These are phyloP conservation scores for Brachionus calyciflorus DNA, from an alignment of 1,140 invertebrate genomes.

Conservation along the genomic window DNA sequence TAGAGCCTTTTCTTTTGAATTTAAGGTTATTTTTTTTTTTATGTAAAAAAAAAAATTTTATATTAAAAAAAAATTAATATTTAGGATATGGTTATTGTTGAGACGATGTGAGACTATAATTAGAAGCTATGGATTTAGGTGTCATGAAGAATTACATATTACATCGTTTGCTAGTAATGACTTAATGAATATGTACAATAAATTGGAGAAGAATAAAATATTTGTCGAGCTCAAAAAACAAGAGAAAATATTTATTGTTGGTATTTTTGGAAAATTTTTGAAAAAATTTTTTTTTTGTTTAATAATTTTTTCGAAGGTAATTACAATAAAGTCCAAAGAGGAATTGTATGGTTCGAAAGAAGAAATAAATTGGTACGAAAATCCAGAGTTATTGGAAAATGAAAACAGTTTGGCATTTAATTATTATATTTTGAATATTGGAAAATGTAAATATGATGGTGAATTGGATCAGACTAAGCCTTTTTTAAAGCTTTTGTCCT, in stretches of 20 bases:
- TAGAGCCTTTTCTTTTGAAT: conserved; percentile 2
- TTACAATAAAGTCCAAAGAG: conserved; percentile 5
- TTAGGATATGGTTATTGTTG: conserved; percentile 25
- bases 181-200: conserved; percentile 3
- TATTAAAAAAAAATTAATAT: not conserved
- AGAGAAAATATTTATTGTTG: conserved; percentile 37
- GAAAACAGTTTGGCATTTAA: conserved; percentile 4
- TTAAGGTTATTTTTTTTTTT: not conserved
- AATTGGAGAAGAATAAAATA: conserved; percentile 17
- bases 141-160: conserved; percentile 16
- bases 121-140: conserved; percentile 14
- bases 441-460: conserved; percentile 31
- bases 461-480: conserved; percentile 36
- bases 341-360: not conserved
- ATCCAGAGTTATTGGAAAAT: not conserved
- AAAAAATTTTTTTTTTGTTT: not conserved
- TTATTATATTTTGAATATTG: conserved; percentile 37
- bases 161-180: not conserved
- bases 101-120: conserved; percentile 32
- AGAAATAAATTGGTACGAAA: not conserved
- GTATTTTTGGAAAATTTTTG: too few relatives aligned
- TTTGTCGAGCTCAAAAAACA: conserved; percentile 39
- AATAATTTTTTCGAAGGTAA: not conserved
- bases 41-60: not conserved
- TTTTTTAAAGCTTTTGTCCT: conserved; percentile 17